A percentile compares a stretch with the other conserved stretches of the same genome.
Evolutionary conservation across 1,140 invertebrate genomes (phyloP).

Genomic region (Bathynomus jamesi): DNA sequence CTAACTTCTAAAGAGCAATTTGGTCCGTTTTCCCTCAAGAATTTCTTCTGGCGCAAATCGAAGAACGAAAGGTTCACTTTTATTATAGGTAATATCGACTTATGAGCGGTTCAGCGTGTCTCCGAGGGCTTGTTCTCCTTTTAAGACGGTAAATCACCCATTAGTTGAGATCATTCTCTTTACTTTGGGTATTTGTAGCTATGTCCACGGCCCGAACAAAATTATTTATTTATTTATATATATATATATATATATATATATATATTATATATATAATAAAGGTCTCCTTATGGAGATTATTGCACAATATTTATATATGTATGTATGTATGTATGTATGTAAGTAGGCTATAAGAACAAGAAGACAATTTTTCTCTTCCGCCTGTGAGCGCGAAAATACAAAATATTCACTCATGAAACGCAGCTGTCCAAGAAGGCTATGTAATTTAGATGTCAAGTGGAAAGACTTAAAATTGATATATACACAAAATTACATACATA

Average conservation of each 20-base stretch:
- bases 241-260: constrained; percentile 3
- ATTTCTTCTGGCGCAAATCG: not conserved
- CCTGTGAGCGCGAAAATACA: too few species aligned
- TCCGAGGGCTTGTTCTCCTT: not conserved
- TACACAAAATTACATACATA: too few species aligned
- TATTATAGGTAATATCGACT: constrained; percentile 1
- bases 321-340: not conserved
- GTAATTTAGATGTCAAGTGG: too few species aligned
- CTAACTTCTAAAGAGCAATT: not conserved
- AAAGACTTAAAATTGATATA: too few species aligned
- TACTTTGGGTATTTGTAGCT: too few species aligned
- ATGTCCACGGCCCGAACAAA: too few species aligned
- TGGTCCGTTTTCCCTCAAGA: not conserved
- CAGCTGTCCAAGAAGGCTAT: too few species aligned
- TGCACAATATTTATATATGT: not conserved
- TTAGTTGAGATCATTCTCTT: too few species aligned
- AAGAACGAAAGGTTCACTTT: not conserved
- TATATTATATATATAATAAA: not conserved
- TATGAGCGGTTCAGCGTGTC: not conserved
- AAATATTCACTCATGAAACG: too few species aligned
- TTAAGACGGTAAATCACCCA: not conserved
- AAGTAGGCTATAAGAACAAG: not conserved
- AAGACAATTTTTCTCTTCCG: too few species aligned
- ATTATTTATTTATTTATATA: not conserved
- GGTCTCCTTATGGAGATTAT: not conserved